phyloP scores from a whole-genome alignment of 1,140 invertebrate genomes.

The Rhagoletis zephyria region DNA sequence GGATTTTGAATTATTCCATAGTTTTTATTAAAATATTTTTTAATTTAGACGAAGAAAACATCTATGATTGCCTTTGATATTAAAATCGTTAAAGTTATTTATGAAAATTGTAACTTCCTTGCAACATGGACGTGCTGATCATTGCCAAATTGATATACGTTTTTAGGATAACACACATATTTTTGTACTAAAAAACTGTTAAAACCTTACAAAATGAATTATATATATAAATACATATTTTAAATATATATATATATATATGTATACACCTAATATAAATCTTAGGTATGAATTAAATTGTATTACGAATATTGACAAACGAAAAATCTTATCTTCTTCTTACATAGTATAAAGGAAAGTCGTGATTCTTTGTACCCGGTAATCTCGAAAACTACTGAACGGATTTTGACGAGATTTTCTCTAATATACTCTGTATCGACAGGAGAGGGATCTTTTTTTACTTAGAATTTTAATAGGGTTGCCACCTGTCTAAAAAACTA shows the following conservation, averaged over 20 bases:
- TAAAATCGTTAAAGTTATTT: neutral
- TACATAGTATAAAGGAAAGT: no score
- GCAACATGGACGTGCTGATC: constrained; percentile 13
- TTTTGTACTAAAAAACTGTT: constrained; percentile 36
- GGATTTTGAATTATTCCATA: no score
- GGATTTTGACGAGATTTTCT: no score
- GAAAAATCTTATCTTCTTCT: neutral
- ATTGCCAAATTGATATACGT: constrained; percentile 39
- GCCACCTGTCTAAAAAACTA: no score
- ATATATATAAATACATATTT: neutral
- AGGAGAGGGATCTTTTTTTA: no score
- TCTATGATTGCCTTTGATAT: neutral
- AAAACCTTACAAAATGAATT: neutral
- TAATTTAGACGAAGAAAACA: no score
- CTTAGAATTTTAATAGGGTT: no score
- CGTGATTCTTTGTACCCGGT: no score
- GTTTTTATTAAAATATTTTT: no score
- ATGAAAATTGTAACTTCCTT: neutral
- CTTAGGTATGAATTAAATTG: neutral
- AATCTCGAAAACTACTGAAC: no score
- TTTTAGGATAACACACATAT: neutral
- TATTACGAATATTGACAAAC: constrained; percentile 10
- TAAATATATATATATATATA: neutral
- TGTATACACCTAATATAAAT: neutral
- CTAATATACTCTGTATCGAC: no score